Evolutionary conservation across 1,140 invertebrate genomes (phyloP).

Genomic region (Maniola jurtina): DNA sequence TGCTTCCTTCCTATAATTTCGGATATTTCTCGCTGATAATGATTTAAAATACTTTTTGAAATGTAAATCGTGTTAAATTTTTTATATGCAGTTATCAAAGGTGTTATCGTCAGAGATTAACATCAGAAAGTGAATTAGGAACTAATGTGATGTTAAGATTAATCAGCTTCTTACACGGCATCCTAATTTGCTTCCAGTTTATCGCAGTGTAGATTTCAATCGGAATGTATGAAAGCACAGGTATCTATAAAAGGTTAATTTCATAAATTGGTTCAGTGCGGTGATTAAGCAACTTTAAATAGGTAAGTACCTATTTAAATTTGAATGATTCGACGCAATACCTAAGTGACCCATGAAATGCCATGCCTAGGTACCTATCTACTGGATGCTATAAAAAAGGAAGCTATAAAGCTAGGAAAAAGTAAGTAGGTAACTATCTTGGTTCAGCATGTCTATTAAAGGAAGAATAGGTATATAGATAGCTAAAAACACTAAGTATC

Average conservation of each 20-base stretch:
- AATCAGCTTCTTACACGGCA: conserved; percentile 3
- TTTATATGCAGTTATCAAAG: neutral
- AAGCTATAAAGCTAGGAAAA: no score
- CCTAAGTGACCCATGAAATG: no score
- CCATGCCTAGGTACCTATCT: no score
- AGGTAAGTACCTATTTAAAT: neutral
- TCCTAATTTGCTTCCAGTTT: conserved; percentile 6
- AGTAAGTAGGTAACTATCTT: no score
- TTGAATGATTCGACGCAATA: no score
- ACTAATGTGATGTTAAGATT: conserved; percentile 10
- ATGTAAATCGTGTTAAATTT: conserved; percentile 3
- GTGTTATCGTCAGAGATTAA: conserved; percentile 4
- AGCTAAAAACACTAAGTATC: no score
- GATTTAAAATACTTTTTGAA: neutral
- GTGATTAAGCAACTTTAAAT: neutral
- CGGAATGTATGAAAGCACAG: neutral
- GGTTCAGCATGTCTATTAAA: no score
- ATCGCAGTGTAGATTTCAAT: conserved; percentile 9
- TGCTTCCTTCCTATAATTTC: conserved; percentile 6
- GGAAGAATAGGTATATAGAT: no score
- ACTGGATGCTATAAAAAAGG: no score
- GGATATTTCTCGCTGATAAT: neutral
- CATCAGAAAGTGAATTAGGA: conserved; percentile 11
- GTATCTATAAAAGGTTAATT: neutral
- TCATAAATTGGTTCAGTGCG: neutral